phyloP scores from a whole-genome alignment of 2,888 invertebrate species.

The Leucoma salicis region DNA sequence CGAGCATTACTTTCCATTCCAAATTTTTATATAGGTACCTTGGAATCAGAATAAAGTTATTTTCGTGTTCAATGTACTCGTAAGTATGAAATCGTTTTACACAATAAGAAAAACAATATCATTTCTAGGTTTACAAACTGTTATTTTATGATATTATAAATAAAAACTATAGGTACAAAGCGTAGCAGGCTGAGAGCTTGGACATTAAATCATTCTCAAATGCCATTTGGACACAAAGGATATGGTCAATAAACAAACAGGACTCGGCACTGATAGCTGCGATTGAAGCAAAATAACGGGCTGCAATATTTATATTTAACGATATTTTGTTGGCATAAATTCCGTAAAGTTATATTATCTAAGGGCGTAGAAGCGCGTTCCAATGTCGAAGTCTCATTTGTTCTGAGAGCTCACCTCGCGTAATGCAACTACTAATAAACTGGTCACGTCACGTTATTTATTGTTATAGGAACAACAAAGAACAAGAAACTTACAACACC shows the following conservation, averaged over 20 bases:
- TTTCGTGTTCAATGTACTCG: conserved; percentile 27
- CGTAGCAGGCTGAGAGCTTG: conserved; percentile 45
- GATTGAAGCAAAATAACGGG: conserved; percentile 52
- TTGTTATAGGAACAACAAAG: conserved; percentile 69
- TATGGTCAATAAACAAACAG: conserved; percentile 73
- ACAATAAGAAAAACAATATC: not conserved
- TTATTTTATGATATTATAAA: conserved; percentile 51
- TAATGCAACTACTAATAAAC: conserved; percentile 75
- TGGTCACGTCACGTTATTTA: conserved; percentile 77
- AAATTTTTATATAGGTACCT: conserved; percentile 32
- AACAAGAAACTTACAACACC: conserved; percentile 56
- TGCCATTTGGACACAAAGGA: conserved; percentile 68
- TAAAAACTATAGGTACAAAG: conserved; percentile 51
- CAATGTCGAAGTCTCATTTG: conserved; percentile 57
- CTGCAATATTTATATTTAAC: conserved; percentile 49
- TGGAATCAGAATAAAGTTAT: conserved; percentile 33
- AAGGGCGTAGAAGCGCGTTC: conserved; percentile 41
- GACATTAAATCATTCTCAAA: conserved; percentile 64
- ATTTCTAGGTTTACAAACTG: conserved; percentile 36
- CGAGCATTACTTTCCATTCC: conserved; percentile 34
- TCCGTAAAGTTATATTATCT: conserved; percentile 49
- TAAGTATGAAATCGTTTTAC: conserved; percentile 31
- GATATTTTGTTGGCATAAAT: conserved; percentile 44
- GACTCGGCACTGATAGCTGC: conserved; percentile 53
- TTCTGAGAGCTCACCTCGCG: conserved; percentile 48